These are phyloP conservation scores for Ploceus nigricollis DNA, from an alignment of 2,113 vertebrate species.

Conservation along the genomic window DNA sequence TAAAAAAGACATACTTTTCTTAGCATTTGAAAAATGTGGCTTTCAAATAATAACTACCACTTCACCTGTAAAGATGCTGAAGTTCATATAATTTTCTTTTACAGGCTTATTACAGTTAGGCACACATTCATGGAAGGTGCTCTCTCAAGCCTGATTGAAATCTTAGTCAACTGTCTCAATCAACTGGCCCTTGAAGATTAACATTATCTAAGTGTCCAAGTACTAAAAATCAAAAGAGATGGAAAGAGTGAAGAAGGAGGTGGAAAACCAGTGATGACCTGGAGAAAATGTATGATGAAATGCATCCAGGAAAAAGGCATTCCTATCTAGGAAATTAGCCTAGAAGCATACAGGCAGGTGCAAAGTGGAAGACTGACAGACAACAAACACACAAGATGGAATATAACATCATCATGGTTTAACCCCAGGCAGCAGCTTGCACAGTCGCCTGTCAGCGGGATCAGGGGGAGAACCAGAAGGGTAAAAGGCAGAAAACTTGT, in stretches of 20 bases:
- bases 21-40: neutral
- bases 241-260: neutral
- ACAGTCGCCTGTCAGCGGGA: neutral
- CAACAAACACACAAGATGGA: neutral
- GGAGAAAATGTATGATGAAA: neutral
- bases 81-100: neutral
- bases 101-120: neutral
- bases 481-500: neutral
- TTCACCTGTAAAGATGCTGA: neutral
- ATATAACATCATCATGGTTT: neutral
- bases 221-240: neutral
- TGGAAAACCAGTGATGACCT: neutral
- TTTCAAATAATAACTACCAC: neutral
- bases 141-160: neutral
- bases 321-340: neutral
- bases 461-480: neutral
- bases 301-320: neutral
- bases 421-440: neutral
- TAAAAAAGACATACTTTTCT: neutral
- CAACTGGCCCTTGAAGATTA: neutral
- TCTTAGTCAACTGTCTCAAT: neutral
- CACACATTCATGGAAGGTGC: neutral
- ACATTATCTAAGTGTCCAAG: neutral
- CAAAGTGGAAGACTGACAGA: neutral
- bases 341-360: neutral